Conservation (phyloP, 2,888 invertebrate genomes). For the Pocota personata region DNA sequence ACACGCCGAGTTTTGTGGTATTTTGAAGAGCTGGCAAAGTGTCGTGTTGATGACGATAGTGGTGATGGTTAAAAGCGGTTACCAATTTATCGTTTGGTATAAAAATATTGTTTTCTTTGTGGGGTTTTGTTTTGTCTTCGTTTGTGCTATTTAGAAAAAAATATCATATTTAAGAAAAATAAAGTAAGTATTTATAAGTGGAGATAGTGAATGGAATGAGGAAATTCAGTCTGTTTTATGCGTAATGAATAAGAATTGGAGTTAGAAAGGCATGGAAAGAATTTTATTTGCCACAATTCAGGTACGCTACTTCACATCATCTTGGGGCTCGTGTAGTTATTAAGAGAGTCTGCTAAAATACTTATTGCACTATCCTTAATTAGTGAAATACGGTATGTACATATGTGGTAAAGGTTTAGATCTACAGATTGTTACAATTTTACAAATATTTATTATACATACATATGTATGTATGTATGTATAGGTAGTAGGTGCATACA, state of each 20-base stretch:
- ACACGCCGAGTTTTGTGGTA: slow-evolving; percentile 43
- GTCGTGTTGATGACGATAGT: slow-evolving; percentile 19
- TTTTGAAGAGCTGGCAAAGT: slow-evolving; percentile 33
- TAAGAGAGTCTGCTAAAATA: background rate
- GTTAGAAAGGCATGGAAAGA: background rate
- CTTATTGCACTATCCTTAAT: no score
- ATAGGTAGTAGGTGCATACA: no score
- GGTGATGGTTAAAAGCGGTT: slow-evolving; percentile 28
- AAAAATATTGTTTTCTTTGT: slow-evolving; percentile 21
- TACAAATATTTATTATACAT: no score
- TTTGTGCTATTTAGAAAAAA: slow-evolving; percentile 10
- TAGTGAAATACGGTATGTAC: no score
- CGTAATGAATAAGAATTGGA: slow-evolving; percentile 31
- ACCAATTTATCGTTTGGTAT: slow-evolving; percentile 45
- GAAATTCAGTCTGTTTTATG: slow-evolving; percentile 50
- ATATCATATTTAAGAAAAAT: slow-evolving; percentile 22
- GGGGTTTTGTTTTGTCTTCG: slow-evolving; percentile 17
- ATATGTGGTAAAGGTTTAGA: no score
- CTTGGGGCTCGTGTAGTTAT: background rate
- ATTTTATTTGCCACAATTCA: background rate
- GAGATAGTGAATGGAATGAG: slow-evolving; percentile 38
- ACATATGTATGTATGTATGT: no score
- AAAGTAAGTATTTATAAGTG: background rate
- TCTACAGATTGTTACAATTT: no score
- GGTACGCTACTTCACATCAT: background rate